Percentiles rank a stretch among this genome's conserved stretches.
phyloP scores from a whole-genome alignment of 2,113 vertebrate species.

The Mixornis gularis region DNA sequence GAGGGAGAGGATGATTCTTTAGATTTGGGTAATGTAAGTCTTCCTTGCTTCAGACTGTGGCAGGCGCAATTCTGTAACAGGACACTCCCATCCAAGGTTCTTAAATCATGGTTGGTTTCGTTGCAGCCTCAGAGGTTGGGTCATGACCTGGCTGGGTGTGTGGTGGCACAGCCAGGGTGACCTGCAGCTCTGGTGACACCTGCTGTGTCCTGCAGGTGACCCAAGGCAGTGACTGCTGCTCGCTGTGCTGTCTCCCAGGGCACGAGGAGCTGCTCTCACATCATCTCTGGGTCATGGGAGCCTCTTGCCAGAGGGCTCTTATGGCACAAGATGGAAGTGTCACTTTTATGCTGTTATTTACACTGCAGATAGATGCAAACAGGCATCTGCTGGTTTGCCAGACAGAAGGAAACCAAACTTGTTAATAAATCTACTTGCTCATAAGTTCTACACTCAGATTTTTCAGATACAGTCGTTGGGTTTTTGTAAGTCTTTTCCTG shows the following conservation, averaged over 20 bases:
- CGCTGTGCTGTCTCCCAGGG: rapidly evolving
- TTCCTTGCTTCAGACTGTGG: not conserved
- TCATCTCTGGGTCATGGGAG: not conserved
- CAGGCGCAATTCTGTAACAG: not conserved
- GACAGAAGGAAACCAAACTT: not conserved
- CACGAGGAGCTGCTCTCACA: not conserved
- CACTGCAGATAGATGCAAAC: not conserved
- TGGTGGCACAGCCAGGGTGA: not conserved
- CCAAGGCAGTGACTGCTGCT: not conserved
- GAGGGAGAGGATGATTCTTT: not conserved
- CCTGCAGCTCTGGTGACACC: not conserved
- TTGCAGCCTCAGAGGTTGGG: not conserved
- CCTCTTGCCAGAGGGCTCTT: not conserved
- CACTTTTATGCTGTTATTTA: not conserved
- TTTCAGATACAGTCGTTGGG: not conserved
- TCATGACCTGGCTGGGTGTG: rapidly evolving
- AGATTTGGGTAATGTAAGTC: not conserved
- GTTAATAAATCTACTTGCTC: not conserved
- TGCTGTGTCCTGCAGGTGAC: not conserved
- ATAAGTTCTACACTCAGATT: not conserved
- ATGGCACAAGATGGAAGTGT: not conserved
- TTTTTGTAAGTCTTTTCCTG: not conserved
- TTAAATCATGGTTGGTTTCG: not conserved
- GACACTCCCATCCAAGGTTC: not conserved
- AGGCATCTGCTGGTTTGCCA: not conserved